Base-by-base conservation (phyloP, 2,113 vertebrate species). In the Trogon surrucura region DNA sequence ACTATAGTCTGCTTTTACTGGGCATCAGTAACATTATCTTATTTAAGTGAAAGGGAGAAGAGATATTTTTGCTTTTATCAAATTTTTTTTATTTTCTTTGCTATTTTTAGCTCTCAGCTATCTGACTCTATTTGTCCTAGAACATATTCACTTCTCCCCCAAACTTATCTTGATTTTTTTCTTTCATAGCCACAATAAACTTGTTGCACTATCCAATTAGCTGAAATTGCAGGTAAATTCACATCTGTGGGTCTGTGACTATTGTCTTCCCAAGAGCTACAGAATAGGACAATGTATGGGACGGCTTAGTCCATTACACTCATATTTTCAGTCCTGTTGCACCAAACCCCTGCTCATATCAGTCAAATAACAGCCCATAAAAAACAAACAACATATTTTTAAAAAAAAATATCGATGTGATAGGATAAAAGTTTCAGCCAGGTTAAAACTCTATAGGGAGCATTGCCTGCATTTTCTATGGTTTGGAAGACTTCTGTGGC, bases 141-240 rank as follows among this genome's bases (percentile, higher is more conserved):
- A 84, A 75, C 54, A 85, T 92, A 85, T 83, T 97, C 85, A 60
- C 26, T 97, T 97, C 64, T 93, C 70, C 64, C 58, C 10, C 9
- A 58, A 79, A 77, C 45, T 87, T 89, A 74, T 18, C 66, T 92
- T 41, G 44, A 78, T 62, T 75, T 58, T 58, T 85, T 81, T 93
- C 78, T 85, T 47, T 82, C 73, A 69, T 50, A 47, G 81, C 4
- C 3, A 79, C 70, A 93, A 86, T 93, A 93, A 89, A 62, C 34
- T 93, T 97, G 81, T 32, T 81, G 16, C 10, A 38, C 57, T 79
- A 58, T 62, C 41, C 48, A 72, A 2, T 62, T 88, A 91, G 83
- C 93, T 97, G 93, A 95, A 96, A 82, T 93, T 95, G 51, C 22
- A 34, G 44, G 29, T 15, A 61, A 94, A 41, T 71, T 75, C 48